phyloP scores from a whole-genome alignment of 1,140 invertebrate genomes.

The Thaumetopoea pityocampa region DNA sequence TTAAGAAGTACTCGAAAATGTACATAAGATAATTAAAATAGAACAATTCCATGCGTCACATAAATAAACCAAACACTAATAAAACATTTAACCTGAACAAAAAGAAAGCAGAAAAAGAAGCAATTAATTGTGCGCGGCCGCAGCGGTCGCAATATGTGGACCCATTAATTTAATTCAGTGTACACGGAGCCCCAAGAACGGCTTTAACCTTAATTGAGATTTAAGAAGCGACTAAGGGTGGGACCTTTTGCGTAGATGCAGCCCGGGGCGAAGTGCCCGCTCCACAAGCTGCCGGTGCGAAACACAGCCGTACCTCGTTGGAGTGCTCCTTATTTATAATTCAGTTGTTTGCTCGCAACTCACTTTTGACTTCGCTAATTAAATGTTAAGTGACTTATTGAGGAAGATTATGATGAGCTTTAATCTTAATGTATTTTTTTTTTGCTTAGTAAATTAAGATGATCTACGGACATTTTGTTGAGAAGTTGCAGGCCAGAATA shows the following conservation, averaged over 20 bases:
- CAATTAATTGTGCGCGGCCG: conserved; percentile 60
- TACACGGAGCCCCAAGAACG: conserved; percentile 61
- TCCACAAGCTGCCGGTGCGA: conserved; percentile 28
- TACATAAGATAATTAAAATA: conserved; percentile 36
- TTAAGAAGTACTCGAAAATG: too few species aligned
- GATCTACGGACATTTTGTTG: too few species aligned
- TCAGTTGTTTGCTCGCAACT: conserved; percentile 17
- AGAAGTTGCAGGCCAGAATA: too few species aligned
- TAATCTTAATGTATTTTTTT: too few species aligned
- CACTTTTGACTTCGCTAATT: conserved; percentile 18
- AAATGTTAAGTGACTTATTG: conserved; percentile 20
- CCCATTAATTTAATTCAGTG: conserved; percentile 73
- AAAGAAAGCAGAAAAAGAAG: conserved; percentile 50
- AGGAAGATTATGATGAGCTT: conserved; percentile 9
- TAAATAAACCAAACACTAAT: conserved; percentile 51
- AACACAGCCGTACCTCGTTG: too few species aligned
- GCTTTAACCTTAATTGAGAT: conserved; percentile 74
- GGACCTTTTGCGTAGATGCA: conserved; percentile 43
- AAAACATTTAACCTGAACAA: conserved; percentile 65
- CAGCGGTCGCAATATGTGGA: conserved; percentile 68
- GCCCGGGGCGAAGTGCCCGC: conserved; percentile 21
- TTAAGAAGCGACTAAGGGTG: conserved; percentile 59
- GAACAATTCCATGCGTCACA: conserved; percentile 37
- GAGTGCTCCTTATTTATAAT: too few species aligned
- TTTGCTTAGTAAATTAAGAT: too few species aligned